Percentiles rank a stretch among this genome's conserved stretches.
Conservation (phyloP, 2,797 vertebrate species). For the Dallia pectoralis region DNA sequence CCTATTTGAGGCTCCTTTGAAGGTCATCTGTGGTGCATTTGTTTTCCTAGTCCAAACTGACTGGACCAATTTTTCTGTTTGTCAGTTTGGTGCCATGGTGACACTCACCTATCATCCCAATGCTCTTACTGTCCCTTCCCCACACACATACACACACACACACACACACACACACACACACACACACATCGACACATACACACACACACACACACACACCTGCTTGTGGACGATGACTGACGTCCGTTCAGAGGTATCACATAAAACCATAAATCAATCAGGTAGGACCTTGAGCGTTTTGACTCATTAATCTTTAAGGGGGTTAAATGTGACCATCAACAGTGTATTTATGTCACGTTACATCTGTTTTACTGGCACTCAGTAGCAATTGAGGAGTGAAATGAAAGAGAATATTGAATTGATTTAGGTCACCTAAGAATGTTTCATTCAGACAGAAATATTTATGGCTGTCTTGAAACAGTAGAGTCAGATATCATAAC, state of each 20-base stretch:
- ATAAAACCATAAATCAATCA: conserved; percentile 52
- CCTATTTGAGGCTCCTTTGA: not conserved
- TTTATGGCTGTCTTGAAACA: too few species aligned
- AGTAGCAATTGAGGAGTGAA: not conserved
- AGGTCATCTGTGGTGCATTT: not conserved
- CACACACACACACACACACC: too few species aligned
- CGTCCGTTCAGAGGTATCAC: conserved; percentile 25
- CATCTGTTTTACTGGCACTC: conserved; percentile 42
- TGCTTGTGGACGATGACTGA: conserved; percentile 43
- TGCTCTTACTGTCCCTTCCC: not conserved
- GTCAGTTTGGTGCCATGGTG: not conserved
- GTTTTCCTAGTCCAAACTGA: not conserved
- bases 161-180: too few species aligned
- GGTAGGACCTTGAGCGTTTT: conserved; percentile 37
- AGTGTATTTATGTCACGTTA: conserved; percentile 53
- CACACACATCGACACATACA: too few species aligned
- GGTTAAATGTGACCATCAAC: conserved; percentile 55
- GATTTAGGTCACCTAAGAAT: too few species aligned
- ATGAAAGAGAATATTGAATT: not conserved
- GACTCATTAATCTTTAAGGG: conserved; percentile 56
- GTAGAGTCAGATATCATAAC: too few species aligned
- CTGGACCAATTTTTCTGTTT: not conserved
- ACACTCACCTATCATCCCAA: not conserved
- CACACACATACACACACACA: not conserved
- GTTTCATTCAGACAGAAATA: too few species aligned